Evolutionary conservation across 2,113 vertebrate species (phyloP).

Genomic region (Oreocharis arfaki): DNA sequence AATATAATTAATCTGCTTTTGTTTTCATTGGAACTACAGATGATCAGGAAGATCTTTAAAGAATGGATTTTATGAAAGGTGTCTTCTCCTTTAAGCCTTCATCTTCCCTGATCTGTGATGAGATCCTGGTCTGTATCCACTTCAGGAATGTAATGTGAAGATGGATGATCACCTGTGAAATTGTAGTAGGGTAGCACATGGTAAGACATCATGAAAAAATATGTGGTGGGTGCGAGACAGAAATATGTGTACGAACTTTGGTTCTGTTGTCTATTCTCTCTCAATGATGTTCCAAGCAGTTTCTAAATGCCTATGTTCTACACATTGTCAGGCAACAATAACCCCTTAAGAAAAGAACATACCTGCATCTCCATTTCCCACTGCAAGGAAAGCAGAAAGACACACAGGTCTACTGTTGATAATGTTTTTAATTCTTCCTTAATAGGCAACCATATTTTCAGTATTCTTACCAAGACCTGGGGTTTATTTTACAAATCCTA

Average conservation of each 20-base stretch:
- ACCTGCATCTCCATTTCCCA: not conserved
- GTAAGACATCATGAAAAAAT: not conserved
- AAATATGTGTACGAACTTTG: not conserved
- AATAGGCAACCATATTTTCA: not conserved
- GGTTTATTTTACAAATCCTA: not conserved
- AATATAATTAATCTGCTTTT: not conserved
- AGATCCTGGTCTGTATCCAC: not conserved
- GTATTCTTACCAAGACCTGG: not conserved
- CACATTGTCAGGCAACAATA: not conserved
- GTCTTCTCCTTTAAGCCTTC: not conserved
- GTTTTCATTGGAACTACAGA: not conserved
- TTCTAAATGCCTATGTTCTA: not conserved
- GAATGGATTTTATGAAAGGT: not conserved
- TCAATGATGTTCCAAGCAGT: not conserved
- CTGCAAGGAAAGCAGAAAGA: not conserved
- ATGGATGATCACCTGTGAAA: not conserved
- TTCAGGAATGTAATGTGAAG: not conserved
- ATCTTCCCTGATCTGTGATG: not conserved
- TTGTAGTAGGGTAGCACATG: not conserved
- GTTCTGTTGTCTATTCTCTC: not conserved
- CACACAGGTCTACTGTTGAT: accelerated
- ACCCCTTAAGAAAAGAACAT: not conserved
- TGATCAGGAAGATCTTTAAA: not conserved
- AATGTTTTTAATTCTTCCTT: not conserved
- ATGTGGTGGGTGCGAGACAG: not conserved